Evolutionary conservation across 2,797 vertebrate species (phyloP).

Genomic region (Eutrigla gurnardus): DNA sequence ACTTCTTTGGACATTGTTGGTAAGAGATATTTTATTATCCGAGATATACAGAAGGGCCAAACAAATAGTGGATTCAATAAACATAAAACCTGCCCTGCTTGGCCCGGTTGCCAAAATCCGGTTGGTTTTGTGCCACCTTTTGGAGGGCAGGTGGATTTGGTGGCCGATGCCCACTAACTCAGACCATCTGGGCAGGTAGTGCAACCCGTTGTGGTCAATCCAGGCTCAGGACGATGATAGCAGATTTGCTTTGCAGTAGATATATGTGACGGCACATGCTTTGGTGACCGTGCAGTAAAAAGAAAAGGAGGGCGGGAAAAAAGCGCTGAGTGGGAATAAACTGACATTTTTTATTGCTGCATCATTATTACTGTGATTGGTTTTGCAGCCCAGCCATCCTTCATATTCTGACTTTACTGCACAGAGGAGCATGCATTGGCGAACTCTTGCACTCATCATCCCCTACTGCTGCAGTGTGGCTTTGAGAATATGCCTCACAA

Average conservation of each 20-base stretch:
- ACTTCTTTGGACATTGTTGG: conserved; percentile 5
- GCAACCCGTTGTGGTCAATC: conserved; percentile 10
- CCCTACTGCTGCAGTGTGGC: conserved; percentile 22
- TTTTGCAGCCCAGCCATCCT: neutral
- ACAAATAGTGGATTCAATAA: conserved; percentile 24
- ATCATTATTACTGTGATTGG: conserved; percentile 9
- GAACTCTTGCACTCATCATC: conserved; percentile 6
- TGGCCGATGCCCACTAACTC: conserved; percentile 34
- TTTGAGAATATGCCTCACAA: conserved; percentile 34
- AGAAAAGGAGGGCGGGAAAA: neutral
- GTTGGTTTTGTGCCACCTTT: conserved; percentile 37
- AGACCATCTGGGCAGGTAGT: conserved; percentile 70
- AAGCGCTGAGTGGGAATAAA: conserved; percentile 23
- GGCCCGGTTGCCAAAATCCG: conserved; percentile 7
- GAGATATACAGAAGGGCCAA: conserved; percentile 9
- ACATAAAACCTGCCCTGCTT: conserved; percentile 27
- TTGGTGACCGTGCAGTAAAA: conserved; percentile 1
- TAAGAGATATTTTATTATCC: conserved; percentile 36
- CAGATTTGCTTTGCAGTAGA: conserved; percentile 1
- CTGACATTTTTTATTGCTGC: conserved; percentile 22
- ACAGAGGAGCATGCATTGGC: conserved; percentile 17
- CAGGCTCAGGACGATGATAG: conserved; percentile 9
- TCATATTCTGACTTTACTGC: conserved; percentile 11
- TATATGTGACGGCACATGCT: neutral
- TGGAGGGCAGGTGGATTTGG: conserved; percentile 33